Evolutionary conservation across 2,113 vertebrate species (phyloP).

Genomic region (Leptobrachium ailaonicum): DNA sequence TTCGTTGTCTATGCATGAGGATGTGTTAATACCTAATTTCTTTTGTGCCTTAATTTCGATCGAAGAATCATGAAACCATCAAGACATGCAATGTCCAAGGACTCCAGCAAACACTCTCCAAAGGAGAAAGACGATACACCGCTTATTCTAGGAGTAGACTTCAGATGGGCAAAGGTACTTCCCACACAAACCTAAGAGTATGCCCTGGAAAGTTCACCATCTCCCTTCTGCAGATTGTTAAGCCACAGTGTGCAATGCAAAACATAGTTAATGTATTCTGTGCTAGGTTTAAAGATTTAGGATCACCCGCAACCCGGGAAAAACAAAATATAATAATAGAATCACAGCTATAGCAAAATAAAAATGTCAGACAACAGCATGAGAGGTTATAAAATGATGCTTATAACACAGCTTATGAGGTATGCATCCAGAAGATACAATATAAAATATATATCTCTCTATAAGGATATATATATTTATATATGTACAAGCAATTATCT

Average conservation of each 20-base stretch:
- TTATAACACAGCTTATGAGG: slow-evolving; percentile 48
- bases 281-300: slow-evolving; percentile 1
- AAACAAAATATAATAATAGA: slow-evolving; percentile 18
- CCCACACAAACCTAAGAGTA: not conserved
- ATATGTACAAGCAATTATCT: slow-evolving; percentile 39
- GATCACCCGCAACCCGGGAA: not conserved
- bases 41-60: no score
- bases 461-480: slow-evolving; percentile 47
- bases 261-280: not conserved
- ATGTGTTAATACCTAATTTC: no score
- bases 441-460: slow-evolving; percentile 50
- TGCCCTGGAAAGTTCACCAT: no score
- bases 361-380: slow-evolving; percentile 3
- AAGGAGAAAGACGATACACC: not conserved
- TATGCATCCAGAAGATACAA: slow-evolving; percentile 38
- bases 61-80: no score
- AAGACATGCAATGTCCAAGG: no score
- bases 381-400: slow-evolving; percentile 37
- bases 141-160: not conserved
- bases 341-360: not conserved
- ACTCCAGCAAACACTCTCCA: no score
- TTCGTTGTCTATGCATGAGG: no score
- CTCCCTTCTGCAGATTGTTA: not conserved
- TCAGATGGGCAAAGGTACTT: not conserved
- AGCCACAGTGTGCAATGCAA: not conserved